Evolutionary conservation across 2,888 invertebrate species (phyloP).

Genomic region (Priocnemis perturbator): DNA sequence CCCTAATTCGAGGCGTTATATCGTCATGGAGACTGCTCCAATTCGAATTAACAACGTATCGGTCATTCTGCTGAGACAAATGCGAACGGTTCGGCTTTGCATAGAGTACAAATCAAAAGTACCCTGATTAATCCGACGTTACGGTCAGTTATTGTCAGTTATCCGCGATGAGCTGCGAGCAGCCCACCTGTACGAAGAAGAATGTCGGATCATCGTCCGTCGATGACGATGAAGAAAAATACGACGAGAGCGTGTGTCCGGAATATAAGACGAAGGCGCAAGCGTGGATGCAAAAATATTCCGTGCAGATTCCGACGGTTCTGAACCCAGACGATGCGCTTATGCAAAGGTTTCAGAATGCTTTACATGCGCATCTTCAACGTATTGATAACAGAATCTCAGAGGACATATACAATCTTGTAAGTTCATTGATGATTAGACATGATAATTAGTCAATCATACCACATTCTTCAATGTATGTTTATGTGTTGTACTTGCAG

Average conservation of each 20-base stretch:
- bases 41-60: background rate
- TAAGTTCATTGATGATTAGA: constrained; percentile 73
- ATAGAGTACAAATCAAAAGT: no score
- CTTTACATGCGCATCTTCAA: constrained; percentile 81
- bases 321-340: constrained; percentile 85
- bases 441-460: no score
- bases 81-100: no score
- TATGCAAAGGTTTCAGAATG: constrained; percentile 84
- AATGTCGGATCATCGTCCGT: no score
- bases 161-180: no score
- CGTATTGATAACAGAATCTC: constrained; percentile 81
- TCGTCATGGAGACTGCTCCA: background rate
- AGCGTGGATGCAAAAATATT: constrained; percentile 10
- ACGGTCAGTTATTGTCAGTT: no score
- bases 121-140: no score
- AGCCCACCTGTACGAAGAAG: no score
- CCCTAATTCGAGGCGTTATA: background rate
- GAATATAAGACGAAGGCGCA: no score
- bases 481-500: background rate
- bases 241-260: no score
- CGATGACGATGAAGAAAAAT: no score
- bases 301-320: constrained; percentile 74
- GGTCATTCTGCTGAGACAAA: background rate
- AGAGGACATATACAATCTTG: constrained; percentile 82
- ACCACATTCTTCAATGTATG: no score